Evolutionary conservation across 2,113 vertebrate genomes (phyloP), one percentile per base, ranked within the genome.

Genomic region (Blennius ocellaris): DNA sequence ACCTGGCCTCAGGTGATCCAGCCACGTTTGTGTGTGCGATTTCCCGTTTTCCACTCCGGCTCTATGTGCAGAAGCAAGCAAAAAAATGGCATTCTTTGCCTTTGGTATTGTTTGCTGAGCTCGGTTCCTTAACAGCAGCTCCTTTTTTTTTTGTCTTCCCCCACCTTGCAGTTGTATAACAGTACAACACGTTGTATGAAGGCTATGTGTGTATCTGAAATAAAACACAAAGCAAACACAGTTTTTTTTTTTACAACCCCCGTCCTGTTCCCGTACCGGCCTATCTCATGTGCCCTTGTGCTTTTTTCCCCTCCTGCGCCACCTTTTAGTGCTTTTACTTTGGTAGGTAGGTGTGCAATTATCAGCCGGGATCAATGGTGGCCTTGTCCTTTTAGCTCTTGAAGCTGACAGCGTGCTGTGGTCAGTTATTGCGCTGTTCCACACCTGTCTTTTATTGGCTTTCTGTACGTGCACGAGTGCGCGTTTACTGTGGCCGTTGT

Each of bases 391-490:
- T 69, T 75, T 43, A 62, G 76, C 65, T 84, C 81, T 81, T 76
- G 54, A 80, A 83, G 87, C 77, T 7, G 53, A 49, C 69, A 12
- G 69, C 57, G 57, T 70, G 72, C 76, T 70, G 67, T 63, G 66
- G 78, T 78, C 75, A 15, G 81, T 82, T 82, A 73, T 70, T 81
- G 72, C 75, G 7, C 78, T 66, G 68, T 49, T 84, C 68, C 79
- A 82, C 83, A 86, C 82, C 85, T 89, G 89, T 79, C 81, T 86
- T 89, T 87, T 88, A 87, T 83, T 89, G 80, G 53, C 72, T 67
- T 45, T 65, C 15, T 54, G 37, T 76, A 58, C 80, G 70, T 74
- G 76, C 57, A 36, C 59, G 55, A 67, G 50, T 56, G 65, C 51
- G 69, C 85, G 69, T 86, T 81, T 60, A 61, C 76, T 36, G 15